A percentile compares a stretch with the other conserved stretches of the same genome.
phyloP scores from a whole-genome alignment of 2,888 invertebrate species.

The Hypsopygia costalis region DNA sequence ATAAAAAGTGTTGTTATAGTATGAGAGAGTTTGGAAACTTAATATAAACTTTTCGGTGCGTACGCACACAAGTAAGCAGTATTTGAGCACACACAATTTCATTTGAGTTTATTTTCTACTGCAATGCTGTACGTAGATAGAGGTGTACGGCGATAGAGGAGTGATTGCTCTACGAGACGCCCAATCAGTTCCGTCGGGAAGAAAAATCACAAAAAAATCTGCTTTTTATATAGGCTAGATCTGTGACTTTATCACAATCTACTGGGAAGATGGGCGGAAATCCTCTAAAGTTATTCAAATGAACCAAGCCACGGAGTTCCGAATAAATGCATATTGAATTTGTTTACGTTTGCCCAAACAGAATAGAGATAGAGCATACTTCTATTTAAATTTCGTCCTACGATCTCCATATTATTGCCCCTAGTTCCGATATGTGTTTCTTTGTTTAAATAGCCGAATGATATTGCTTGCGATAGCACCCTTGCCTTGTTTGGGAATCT shows the following conservation, averaged over 20 bases:
- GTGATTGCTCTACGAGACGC: too few relatives aligned
- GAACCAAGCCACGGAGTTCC: slow-evolving; percentile 53
- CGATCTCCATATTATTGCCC: slow-evolving; percentile 70
- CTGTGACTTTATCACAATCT: slow-evolving; percentile 17
- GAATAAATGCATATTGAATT: slow-evolving; percentile 78
- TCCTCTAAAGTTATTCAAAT: slow-evolving; percentile 72
- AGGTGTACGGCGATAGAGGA: too few relatives aligned
- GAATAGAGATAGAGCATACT: slow-evolving; percentile 60
- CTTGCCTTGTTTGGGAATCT: slow-evolving; percentile 3
- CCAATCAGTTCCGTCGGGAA: too few relatives aligned
- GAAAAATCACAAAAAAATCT: too few relatives aligned
- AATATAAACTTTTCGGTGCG: too few relatives aligned
- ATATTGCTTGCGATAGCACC: slow-evolving; percentile 9
- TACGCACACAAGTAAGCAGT: too few relatives aligned
- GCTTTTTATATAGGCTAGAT: slow-evolving; percentile 9
- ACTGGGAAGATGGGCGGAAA: slow-evolving; percentile 30
- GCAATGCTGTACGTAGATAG: too few relatives aligned
- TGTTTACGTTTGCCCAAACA: slow-evolving; percentile 69
- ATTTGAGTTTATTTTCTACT: too few relatives aligned
- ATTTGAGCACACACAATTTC: too few relatives aligned
- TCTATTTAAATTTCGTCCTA: slow-evolving; percentile 64
- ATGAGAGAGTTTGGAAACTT: too few relatives aligned
- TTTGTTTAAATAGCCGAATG: slow-evolving; percentile 28
- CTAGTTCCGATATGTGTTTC: slow-evolving; percentile 34
- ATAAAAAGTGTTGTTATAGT: too few relatives aligned